Evolutionary conservation across 2,113 vertebrate species (phyloP), one percentile per base, ranked within the genome.

Genomic region (Sinocyclocheilus anophthalmus): DNA sequence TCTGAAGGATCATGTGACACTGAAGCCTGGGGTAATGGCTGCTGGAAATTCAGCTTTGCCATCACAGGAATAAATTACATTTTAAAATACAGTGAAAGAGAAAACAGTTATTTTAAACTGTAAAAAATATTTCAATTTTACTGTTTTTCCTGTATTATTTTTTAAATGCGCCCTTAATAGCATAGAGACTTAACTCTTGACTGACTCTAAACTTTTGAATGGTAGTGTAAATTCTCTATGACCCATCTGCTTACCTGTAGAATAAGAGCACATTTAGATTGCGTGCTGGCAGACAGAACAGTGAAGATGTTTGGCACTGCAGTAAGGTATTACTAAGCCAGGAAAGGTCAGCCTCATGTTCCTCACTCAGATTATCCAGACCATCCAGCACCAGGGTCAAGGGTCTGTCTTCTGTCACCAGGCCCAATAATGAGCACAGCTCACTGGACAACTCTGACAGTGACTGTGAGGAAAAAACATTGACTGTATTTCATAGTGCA

Each of bases 351-450:
- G 89, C 79, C 18, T 86, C 86, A 75, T 92, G 89, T n/a, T 93
- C 92, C 80, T 93, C 93, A 14, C 90, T 94, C 45, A 94, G 90
- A 76, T 94, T 91, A 83, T 95, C 92, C 67, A 94, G 50, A 8
- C 93, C 93, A 73, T 95, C 94, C 86, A 95, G 65, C n/a, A 91
- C 83, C 22, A 94, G 80, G 87, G 94, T 78, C 42, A 93, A 81
- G 24, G 91, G 91, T 8, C 86, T 86, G 45, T 90, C 90, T 6
- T 89, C 83, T 24, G 67, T 87, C 69, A 90, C 91, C 73, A 91
- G 76, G 39, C 89, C 91, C 88, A 95, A 53, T 77, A 95, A 88
- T 7, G 92, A 90, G 65, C 83, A 72, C 81, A 94, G 92, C 89
- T 95, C 93, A 61, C 91, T 92, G 61, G 90, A 76, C 69, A 95